Conservation (phyloP, 92 coral and sea anemone species). For the Epizoanthus stellaris region DNA sequence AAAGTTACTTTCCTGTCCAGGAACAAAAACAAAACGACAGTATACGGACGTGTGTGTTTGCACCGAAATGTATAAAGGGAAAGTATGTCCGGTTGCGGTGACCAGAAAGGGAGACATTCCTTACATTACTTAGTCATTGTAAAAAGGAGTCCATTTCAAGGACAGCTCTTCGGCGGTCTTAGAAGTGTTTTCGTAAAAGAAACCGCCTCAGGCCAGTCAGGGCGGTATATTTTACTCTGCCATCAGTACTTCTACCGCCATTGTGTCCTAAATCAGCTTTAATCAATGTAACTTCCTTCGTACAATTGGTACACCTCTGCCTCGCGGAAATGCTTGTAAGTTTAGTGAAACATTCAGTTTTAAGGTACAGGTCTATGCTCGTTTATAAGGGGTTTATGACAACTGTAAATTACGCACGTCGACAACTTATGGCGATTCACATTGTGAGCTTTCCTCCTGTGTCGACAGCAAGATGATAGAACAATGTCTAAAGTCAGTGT, state of each 20-base stretch:
- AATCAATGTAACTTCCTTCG: too few relatives aligned
- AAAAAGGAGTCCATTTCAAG: neutral
- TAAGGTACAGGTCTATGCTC: too few relatives aligned
- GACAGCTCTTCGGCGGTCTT: conserved; percentile 3
- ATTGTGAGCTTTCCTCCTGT: too few relatives aligned
- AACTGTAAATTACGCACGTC: too few relatives aligned
- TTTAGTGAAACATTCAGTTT: too few relatives aligned
- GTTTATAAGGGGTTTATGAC: too few relatives aligned
- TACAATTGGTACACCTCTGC: too few relatives aligned
- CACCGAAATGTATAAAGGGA: neutral
- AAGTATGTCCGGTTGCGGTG: neutral
- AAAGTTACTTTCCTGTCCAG: neutral
- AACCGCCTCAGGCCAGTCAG: neutral
- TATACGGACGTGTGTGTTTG: neutral
- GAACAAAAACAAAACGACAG: neutral
- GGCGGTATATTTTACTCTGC: neutral
- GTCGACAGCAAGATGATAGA: too few relatives aligned
- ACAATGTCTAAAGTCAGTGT: too few relatives aligned
- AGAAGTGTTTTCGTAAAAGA: conserved; percentile 7
- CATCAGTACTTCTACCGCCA: neutral
- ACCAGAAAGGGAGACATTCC: neutral
- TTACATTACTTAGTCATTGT: neutral
- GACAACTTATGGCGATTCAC: too few relatives aligned
- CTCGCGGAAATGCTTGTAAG: too few relatives aligned
- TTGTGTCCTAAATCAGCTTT: neutral